These are phyloP conservation scores for Drosophila nigricruria DNA, from an alignment of 2,888 invertebrate genomes.

Conservation along the genomic window DNA sequence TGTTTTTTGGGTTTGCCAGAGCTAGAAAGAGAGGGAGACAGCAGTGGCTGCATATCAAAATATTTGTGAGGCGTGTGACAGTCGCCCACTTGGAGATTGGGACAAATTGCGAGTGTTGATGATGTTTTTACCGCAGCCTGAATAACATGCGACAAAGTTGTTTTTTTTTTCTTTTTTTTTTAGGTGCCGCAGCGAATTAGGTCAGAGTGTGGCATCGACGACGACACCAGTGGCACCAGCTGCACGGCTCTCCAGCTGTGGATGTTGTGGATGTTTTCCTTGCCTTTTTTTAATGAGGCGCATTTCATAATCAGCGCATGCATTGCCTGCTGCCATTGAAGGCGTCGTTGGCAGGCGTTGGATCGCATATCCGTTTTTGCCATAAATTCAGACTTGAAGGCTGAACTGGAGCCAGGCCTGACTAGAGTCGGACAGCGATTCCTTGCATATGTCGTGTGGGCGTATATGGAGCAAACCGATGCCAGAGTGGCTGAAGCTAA, in stretches of 20 bases:
- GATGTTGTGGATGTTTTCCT: constrained; percentile 6
- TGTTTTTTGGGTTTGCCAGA: constrained; percentile 40
- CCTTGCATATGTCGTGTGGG: constrained; percentile 26
- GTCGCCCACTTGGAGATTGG: constrained; percentile 56
- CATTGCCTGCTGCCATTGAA: constrained; percentile 54
- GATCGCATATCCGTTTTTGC: constrained; percentile 71
- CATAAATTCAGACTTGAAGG: constrained; percentile 68
- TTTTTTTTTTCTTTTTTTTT: constrained; percentile 49
- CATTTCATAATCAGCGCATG: constrained; percentile 74
- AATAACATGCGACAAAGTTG: constrained; percentile 59
- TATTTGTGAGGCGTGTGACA: constrained; percentile 70
- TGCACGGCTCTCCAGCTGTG: constrained; percentile 30
- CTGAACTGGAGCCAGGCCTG: constrained; percentile 37
- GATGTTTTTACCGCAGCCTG: constrained; percentile 63
- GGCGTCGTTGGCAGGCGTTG: constrained; percentile 20
- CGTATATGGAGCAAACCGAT: constrained; percentile 18
- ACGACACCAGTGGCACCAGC: constrained; percentile 21
- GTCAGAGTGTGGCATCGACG: constrained; percentile 50
- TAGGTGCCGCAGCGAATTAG: constrained; percentile 47
- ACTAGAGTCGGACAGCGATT: constrained; percentile 34
- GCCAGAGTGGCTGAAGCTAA: constrained; percentile 20
- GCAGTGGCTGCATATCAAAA: constrained; percentile 69
- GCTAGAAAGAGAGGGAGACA: not conserved
- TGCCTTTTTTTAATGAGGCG: constrained; percentile 67
- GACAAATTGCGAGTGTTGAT: constrained; percentile 56